Evolutionary conservation across 2,797 vertebrate genomes (phyloP), one percentile per base, ranked within the genome.

Genomic region (Gila robusta): DNA sequence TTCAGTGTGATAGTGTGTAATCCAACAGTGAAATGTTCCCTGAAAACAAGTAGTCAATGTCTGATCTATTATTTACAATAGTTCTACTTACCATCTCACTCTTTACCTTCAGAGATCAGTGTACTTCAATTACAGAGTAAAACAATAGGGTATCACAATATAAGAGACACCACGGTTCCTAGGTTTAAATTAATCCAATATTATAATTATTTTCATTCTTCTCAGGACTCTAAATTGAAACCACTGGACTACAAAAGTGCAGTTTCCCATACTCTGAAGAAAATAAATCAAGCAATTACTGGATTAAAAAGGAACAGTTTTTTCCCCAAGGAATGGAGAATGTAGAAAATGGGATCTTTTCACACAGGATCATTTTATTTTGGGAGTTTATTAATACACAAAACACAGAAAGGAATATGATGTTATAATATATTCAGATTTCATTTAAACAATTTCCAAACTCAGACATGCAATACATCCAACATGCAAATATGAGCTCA

Each of bases 401-500:
- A 71, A 39, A 72, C 52, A 76, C 78, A 59, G 41, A 83, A 19
- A 44, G 59, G 59, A 86, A 82, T 74, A 59, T 74, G 77, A 64
- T 82, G 54, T 82, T 64, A 69, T 32, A 66, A 44, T 66, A 35
- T 62, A 37, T 37, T 64, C 9, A 59, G 3, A 23, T 1, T 28
- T 39, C 23, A n/a, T 56, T 8, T 39, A 80, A 64, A 69, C 21
- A 66, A 70, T 78, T 66, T 83, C 14, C 70, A 78, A 89, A 85
- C 41, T 56, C 73, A 83, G 67, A 73, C 90, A 89, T 91, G 88
- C 90, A 85, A 72, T 64, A 81, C 78, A 82, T 79, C 26, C 71
- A 83, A 79, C 86, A 78, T 86, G 86, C 87, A 89, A 77, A 84
- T 81, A 72, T 79, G 66, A 59, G 49, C 19, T 52, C 8, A 70